phyloP scores from a whole-genome alignment of 2,797 vertebrate genomes.

The Myripristis murdjan region DNA sequence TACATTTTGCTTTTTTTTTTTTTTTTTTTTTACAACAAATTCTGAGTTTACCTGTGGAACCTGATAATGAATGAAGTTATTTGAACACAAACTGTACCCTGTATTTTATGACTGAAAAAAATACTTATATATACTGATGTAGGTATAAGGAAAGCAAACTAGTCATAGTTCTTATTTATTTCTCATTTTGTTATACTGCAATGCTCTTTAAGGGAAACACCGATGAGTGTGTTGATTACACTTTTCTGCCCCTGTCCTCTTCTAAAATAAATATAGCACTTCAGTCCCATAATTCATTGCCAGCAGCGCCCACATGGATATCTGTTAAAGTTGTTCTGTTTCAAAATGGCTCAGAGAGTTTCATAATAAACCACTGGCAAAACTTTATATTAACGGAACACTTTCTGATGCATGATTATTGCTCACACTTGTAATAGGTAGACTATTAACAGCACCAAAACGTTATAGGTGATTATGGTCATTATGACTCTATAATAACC shows the following conservation, averaged over 20 bases:
- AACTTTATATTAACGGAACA: background rate
- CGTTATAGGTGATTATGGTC: constrained; percentile 6
- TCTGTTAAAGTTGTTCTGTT: constrained; percentile 34
- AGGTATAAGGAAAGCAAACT: too few relatives aligned
- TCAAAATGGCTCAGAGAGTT: background rate
- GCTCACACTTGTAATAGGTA: background rate
- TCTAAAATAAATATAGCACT: constrained; percentile 63
- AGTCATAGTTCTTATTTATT: background rate
- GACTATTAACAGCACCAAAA: constrained; percentile 6
- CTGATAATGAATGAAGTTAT: too few relatives aligned
- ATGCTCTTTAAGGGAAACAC: constrained; percentile 53
- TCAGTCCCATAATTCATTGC: constrained; percentile 66
- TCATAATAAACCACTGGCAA: background rate
- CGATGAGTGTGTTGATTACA: constrained; percentile 60
- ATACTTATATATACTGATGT: too few relatives aligned
- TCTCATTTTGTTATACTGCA: constrained; percentile 31
- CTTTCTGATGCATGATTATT: background rate
- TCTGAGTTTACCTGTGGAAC: too few relatives aligned
- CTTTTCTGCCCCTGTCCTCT: constrained; percentile 51
- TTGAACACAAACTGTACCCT: too few relatives aligned
- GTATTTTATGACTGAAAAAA: too few relatives aligned
- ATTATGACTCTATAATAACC: constrained; percentile 17
- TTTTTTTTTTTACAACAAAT: too few relatives aligned
- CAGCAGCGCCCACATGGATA: constrained; percentile 58
- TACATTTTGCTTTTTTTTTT: constrained; percentile 24